These are phyloP conservation scores for Haemorhous mexicanus DNA, from an alignment of 2,113 vertebrate genomes.

Conservation along the genomic window DNA sequence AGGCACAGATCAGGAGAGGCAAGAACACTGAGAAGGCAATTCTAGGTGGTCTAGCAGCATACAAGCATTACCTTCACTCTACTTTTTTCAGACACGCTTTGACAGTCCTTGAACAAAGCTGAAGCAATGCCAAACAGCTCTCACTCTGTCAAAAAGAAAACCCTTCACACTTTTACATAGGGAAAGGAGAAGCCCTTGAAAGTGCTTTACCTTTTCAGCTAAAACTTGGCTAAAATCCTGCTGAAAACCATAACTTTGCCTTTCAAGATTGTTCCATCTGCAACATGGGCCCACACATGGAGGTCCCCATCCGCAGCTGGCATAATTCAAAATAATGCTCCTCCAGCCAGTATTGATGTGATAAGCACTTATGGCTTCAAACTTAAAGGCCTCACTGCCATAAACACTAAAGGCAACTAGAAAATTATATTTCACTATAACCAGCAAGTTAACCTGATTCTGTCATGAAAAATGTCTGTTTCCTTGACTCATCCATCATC, in stretches of 20 bases:
- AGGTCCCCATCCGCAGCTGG: background rate
- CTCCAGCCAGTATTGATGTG: background rate
- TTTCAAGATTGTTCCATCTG: conserved; percentile 1
- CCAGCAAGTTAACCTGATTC: conserved; percentile 44
- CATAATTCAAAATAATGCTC: background rate
- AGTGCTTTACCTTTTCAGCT: background rate
- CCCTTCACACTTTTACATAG: background rate
- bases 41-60: background rate
- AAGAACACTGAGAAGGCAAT: background rate
- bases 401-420: conserved; percentile 31
- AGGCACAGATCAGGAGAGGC: background rate
- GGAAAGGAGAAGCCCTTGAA: background rate
- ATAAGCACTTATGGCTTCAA: background rate
- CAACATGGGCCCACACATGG: background rate
- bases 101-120: background rate
- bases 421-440: conserved; percentile 48
- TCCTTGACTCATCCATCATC: conserved; percentile 53
- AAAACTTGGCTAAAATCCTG: background rate
- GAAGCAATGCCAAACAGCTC: background rate
- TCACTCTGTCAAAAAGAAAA: background rate
- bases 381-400: conserved; percentile 6
- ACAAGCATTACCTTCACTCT: background rate
- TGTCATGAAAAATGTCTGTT: conserved; percentile 44
- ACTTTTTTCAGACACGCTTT: background rate
- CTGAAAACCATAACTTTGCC: background rate